Evolutionary conservation across 1,140 invertebrate genomes (phyloP).

Genomic region (Samia ricini): DNA sequence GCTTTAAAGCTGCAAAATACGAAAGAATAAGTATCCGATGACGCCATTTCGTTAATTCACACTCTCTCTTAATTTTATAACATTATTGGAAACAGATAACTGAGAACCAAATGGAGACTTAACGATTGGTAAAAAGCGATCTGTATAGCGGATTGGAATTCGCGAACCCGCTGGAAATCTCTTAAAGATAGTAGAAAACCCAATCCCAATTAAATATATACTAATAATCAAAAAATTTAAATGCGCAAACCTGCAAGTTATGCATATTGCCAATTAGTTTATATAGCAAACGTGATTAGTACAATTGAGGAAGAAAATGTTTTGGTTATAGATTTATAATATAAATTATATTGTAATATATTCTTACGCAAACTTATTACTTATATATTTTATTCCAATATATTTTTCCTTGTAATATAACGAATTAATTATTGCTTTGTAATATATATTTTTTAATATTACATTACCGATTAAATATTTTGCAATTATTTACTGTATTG

Average conservation of each 20-base stretch:
- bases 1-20: neutral
- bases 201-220: conserved; percentile 44
- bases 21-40: neutral
- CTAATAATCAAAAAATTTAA: conserved; percentile 41
- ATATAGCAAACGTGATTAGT: too few relatives aligned
- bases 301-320: too few relatives aligned
- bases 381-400: too few relatives aligned
- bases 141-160: conserved; percentile 17
- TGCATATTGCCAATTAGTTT: too few relatives aligned
- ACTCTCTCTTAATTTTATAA: neutral
- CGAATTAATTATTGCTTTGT: too few relatives aligned
- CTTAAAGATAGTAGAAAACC: conserved; percentile 33
- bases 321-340: too few relatives aligned
- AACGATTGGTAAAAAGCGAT: conserved; percentile 22
- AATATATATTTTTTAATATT: too few relatives aligned
- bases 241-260: conserved; percentile 16
- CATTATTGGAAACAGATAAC: conserved; percentile 28
- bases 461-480: too few relatives aligned
- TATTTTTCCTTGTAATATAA: too few relatives aligned
- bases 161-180: conserved; percentile 29
- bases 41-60: neutral
- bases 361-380: too few relatives aligned
- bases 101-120: conserved; percentile 18
- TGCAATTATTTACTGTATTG: too few relatives aligned
- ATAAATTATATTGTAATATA: too few relatives aligned